A percentile compares a stretch with the other conserved stretches of the same genome.
Evolutionary conservation across 1,140 invertebrate species (phyloP).

Genomic region (Saccostrea cuccullata): DNA sequence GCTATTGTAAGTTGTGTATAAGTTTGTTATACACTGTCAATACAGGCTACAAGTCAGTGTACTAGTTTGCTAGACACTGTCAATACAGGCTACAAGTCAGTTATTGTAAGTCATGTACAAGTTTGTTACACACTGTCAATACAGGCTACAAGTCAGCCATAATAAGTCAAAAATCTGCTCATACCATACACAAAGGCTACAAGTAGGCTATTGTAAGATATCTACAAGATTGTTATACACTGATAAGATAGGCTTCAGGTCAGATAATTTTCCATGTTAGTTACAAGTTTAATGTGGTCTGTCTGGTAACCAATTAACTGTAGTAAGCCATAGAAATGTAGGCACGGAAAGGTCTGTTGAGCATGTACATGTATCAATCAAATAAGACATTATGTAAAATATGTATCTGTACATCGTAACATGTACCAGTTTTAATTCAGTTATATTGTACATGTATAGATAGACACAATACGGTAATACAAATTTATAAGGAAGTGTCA

Average conservation of each 20-base stretch:
- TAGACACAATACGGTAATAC: too few relatives aligned
- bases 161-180: too few relatives aligned
- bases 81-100: background rate
- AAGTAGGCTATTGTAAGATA: background rate
- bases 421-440: too few relatives aligned
- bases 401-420: too few relatives aligned
- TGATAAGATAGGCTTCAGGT: too few relatives aligned
- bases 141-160: background rate
- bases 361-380: too few relatives aligned
- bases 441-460: too few relatives aligned
- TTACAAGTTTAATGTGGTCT: too few relatives aligned
- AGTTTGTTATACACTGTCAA: constrained; percentile 43
- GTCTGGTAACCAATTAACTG: constrained; percentile 43
- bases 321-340: constrained; percentile 10
- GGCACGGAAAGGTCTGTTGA: background rate
- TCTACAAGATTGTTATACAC: background rate
- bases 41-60: constrained; percentile 46
- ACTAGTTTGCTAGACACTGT: background rate
- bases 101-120: background rate
- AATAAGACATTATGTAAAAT: too few relatives aligned
- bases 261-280: too few relatives aligned
- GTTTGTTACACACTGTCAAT: background rate
- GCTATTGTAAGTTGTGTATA: background rate
- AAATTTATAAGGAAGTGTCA: too few relatives aligned
- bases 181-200: background rate